Base-by-base conservation (phyloP, 2,113 vertebrate genomes). In the Albula goreensis region DNA sequence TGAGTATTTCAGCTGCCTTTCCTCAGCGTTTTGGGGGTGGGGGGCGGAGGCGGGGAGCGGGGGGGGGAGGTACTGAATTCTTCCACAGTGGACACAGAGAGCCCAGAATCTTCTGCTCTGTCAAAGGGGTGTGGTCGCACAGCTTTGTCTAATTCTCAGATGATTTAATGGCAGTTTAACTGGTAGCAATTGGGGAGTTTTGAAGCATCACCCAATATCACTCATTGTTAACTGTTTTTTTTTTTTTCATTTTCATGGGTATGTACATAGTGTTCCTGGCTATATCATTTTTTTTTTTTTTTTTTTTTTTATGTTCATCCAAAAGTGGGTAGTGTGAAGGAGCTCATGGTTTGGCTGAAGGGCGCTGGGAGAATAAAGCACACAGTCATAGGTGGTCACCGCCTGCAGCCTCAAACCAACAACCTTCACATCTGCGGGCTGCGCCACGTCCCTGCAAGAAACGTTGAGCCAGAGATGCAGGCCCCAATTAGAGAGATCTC, bases 1-100 rank as follows among this genome's bases (percentile, higher is more conserved):
- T 87, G 89, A 89, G 81, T 88, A 85, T 88, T 81, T 87, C 91
- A 91, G 89, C 90, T 91, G 87, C 11, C 60, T 82, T 88, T 50
- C 56, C 63, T 52, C 82, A 83, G 87, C 0, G 31, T 82, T 88
- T 41, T 41, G 31, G 31, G 31, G 31, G 31, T 41, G 31, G 31
- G 31, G 31, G 31, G 31, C 31, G 31, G 31, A 41, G 31, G 31
- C 31, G 1, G 31, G 31, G 31, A 41, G 31, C 52, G 56, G 63
- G 83, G 84, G 81, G 87, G 51, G 15, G 3, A 8, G 7, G 83
- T 86, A 78, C 78, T 81, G 78, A 88, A 53, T 60, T 41, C 85
- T 81, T 89, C 85, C 81, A 83, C 53, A 83, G 85, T 51, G 49
- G 84, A 84, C 56, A 63, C 41, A 56, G 56, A 83, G 85, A 89